Base-by-base conservation (phyloP, 1,140 invertebrate genomes). In the Rhagoletis zephyria region DNA sequence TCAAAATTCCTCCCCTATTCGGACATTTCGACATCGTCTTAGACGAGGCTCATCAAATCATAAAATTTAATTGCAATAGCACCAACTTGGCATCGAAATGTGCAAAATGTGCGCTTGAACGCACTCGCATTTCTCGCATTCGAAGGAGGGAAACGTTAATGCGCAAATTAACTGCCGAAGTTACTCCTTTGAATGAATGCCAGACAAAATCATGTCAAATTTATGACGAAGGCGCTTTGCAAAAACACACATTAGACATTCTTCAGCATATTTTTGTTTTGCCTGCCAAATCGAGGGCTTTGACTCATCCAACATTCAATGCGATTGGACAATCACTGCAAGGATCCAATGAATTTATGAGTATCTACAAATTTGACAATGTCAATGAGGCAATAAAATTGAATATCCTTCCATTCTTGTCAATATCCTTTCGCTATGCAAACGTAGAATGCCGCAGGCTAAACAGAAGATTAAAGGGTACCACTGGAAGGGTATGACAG, bases 361-460 rank as follows among this genome's bases (percentile, higher is more conserved):
- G 19, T 45, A 85, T 63, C n/a, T 63, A 48, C 85, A 61, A 85
- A 60, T 85, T 42, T 85, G 85, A 85, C 59, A 63, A 30, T 45
- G 60, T 63, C 85, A 85, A 85, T 85, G 85, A 85, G 85, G 59
- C 30, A 85, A 85, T 85, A 85, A 85, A 85, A 63, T 85, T 85
- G 30, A 0, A 85, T 85, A 85, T 63, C 59, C 19, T 85, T 85
- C 5, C 12, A 40, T 51, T 48, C 5, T 5, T 16, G 3, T 81
- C 16, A 12, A 67, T 30, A 81, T 59, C 48, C 16, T 63, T 0
- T 14, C n/a, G 16, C 16, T 14, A 63, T 14, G 74, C 12, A 30
- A 56, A 12, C n/a, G 74, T 3, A 19, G 45, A 2, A 56, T 30
- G 48, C n/a, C 16, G 6, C 7, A 59, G 48, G 9, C n/a, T 56